Evolutionary conservation across 2,888 invertebrate genomes (phyloP), one percentile per base, ranked within the genome.

Genomic region (Microchrysa polita): DNA sequence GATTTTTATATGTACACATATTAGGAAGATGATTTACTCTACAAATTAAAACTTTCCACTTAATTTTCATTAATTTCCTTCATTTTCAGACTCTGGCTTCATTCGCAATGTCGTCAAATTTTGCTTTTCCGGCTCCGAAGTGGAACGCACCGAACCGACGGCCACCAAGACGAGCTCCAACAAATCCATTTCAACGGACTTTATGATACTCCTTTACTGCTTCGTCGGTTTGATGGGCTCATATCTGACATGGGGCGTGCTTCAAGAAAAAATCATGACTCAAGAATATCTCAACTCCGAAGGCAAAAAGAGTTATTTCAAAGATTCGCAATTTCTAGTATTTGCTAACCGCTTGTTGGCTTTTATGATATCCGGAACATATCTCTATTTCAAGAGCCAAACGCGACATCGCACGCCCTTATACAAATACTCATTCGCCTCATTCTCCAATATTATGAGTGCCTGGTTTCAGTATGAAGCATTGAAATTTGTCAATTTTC

Each of bases 401-500:
- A 88, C 90, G 0, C 87, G 91, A 16, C 92, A 94, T 80, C 89
- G 90, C 23, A 93, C 94, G 72, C 98, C 99, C 0, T 87, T 97
- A 12, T 97, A 96, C 85, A 94, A 96, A 86, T 98, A 97, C 86
- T 93, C 94, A 0, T 98, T 92, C 87, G 96, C 97, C 81, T 96
- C 98, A 2, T 91, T 99, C 80, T 96, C 97, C 16, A 99, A 99
- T 85, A 95, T 98, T 77, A 90, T 99, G 89, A 97, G 97, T 83
- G 97, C 97, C 63, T 99, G 98, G 98, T 98, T 97, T 85, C 99
- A 99, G 86, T 99, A 99, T 83, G 99, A 99, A 86, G 98, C 98
- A 22, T 88, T 99, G 60, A 98, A 98, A 84, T 99, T 93, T 85
- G 96, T 99, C 80, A 97, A 94, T 81, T 99, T 99, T 84, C 98